A percentile compares a stretch with the other conserved stretches of the same genome.
These are phyloP conservation scores for Petrolisthes manimaculis DNA, from an alignment of 2,888 invertebrate genomes.

Conservation along the genomic window DNA sequence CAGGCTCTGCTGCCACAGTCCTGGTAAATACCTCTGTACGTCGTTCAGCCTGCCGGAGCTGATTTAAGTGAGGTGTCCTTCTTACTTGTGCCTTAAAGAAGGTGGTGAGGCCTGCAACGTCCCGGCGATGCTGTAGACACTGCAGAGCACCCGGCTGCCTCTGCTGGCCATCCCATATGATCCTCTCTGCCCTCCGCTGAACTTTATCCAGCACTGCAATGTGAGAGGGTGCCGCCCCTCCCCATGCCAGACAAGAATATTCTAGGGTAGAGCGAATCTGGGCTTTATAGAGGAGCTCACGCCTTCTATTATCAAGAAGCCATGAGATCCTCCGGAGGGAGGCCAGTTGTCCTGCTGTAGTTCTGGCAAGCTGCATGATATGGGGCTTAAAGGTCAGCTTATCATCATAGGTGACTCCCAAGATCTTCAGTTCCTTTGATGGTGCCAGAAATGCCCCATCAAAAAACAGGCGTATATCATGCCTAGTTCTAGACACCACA, in stretches of 20 bases:
- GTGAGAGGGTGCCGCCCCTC: not conserved
- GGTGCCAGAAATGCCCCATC: not conserved
- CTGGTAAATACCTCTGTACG: too few species aligned
- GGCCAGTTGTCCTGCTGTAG: not conserved
- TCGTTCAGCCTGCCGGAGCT: not conserved
- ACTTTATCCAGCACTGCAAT: not conserved
- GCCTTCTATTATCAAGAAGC: not conserved
- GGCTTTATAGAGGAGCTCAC: not conserved
- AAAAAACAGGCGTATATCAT: not conserved
- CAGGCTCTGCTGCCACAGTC: not conserved
- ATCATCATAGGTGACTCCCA: constrained; percentile 1
- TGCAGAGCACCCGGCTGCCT: not conserved
- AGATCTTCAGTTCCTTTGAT: not conserved
- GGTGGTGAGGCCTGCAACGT: not conserved
- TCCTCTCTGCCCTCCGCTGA: not conserved
- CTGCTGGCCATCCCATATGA: not conserved
- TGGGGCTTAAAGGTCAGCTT: constrained; percentile 11
- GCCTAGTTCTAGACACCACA: not conserved
- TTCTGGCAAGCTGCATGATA: constrained; percentile 9
- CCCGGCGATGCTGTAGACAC: not conserved
- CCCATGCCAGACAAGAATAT: not conserved
- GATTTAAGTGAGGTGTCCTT: not conserved
- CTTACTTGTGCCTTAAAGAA: not conserved
- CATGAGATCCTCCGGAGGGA: constrained; percentile 2
- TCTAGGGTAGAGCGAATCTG: not conserved